Base-by-base conservation (phyloP, 2,113 vertebrate genomes). In the Chunga burmeisteri region DNA sequence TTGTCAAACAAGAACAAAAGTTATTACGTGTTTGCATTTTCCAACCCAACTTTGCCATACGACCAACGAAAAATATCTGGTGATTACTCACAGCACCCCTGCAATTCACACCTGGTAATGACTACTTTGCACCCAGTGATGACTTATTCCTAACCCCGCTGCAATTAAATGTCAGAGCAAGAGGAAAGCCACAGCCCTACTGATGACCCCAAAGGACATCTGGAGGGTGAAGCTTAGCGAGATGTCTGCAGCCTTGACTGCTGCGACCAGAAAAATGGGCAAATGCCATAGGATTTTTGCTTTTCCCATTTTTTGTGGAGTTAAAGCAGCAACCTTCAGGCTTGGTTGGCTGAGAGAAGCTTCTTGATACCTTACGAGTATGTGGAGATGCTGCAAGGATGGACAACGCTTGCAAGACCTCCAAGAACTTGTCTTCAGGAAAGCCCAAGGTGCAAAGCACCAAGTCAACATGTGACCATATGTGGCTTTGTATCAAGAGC, bases 121-220 rank as follows among this genome's bases (percentile, higher is more conserved):
- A 38, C 38, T 38, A 38, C 38, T 38, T 38, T 38, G 38, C 6
- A 3, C 42, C 10, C 13, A 15, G 4, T 10, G 6, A 27, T 5
- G 44, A 49, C 22, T 70, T 25, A 32, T 5, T 26, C 8, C 6
- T 12, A 27, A 79, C 10, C 6, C 8, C 18, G 3, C 25, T 7
- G 16, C 14, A 20, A 38, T 19, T 7, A 25, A 38, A n/a, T 2
- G 8, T 52, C 47, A 13, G 59, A n/a, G 47, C 13, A 21, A 40
- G 34, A 34, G 16, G 42, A 30, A 67, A 56, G 13, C 16, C 21
- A 1, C 5, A 34, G 53, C 10, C 3, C 4, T 21, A 26, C 13
- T 3, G 2, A 2, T 3, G 16, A 34, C 4, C 9, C 20, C 5
- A 5, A 12, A 38, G 11, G 36, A 42, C 10, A 6, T 11, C 29